Base-by-base conservation (phyloP, 2,113 vertebrate species). In the Leiothrix lutea region DNA sequence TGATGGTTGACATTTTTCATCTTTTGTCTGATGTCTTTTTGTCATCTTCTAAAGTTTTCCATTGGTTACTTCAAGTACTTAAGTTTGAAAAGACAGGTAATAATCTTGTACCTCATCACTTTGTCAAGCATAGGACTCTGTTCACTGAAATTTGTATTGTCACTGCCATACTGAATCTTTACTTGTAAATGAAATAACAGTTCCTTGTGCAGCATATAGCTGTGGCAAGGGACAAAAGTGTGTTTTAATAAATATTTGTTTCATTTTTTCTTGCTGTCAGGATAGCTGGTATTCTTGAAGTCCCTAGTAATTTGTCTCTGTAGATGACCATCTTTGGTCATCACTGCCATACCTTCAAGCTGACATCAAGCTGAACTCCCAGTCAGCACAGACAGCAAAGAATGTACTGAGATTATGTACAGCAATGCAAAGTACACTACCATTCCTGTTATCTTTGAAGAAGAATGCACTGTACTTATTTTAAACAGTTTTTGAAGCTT, bases 401-500 rank as follows among this genome's bases (percentile, higher is more conserved):
- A 65, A 53, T 64, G 21, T 80, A 80, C 45, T 42, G 38, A 91
- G 69, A 80, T 75, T 47, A 20, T 60, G 15, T 80, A 48, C 3
- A 12, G 62, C 92, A 88, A 92, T 79, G 84, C 81, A 36, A 95
- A 95, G 26, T 86, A 64, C 26, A 73, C 28, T 64, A 86, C 70
- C 45, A 40, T 89, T 51, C 67, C 84, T 92, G 53, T 96, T 56
- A 44, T 95, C 71, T 73, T 86, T 67, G 80, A 91, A 87, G 69
- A 93, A 81, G 45, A 50, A 79, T 67, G 82, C 47, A 64, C 69
- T 74, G 74, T 77, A 78, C 65, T 71, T 91, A 47, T 88, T 94
- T 90, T 69, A 92, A 90, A 78, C 40, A 88, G 56, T 88, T 93
- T 24, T 48, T 87, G 50, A 93, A 81, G 35, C 70, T 90, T 78